Base-by-base conservation (phyloP, 2,888 invertebrate species). In the Villa cingulata region DNA sequence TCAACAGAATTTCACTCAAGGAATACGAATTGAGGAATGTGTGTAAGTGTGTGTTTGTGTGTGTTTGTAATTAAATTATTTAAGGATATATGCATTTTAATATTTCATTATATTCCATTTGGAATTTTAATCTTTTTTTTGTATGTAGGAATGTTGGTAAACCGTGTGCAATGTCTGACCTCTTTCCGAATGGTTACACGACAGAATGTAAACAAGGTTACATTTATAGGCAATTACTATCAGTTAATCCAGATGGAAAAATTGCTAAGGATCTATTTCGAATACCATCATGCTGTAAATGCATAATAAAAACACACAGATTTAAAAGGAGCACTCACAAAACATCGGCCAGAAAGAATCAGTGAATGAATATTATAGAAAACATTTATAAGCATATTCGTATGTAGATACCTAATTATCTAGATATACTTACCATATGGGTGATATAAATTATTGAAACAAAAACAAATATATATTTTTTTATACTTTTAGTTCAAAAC, bases 281-380 rank as follows among this genome's bases (percentile, higher is more conserved):
- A 56, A 68, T 86, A 45, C 86, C 87, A 1, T 81, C 83, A 19
- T 86, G 86, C 57, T 87, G 87, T 61, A 78, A 81, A 44, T 87
- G 87, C 58, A 70, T 73, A 40, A 57, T 72, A 46, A 57, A 49
- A 39, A 27, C 27, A 36, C n/a, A 32, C 12, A 7, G 41, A 41
- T 27, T 23, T 27, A 27, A 16, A 27, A 41, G 27, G 12, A 23
- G 23, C 7, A 6, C 23, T 23, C 4, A 23, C 23, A 23, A n/a
- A n/a, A n/a, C n/a, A n/a, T n/a, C 7, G 23, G 23, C 4, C 23
- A 23, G 23, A 23, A 23, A 23, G 5, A 6, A 23, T 6, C 23
- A 7, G 7, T 23, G 23, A 4, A 23, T 7, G 7, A 6, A 4
- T 23, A 23, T 6, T 23, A 23, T 23, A 6, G 23, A 23, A 23